A percentile compares a stretch with the other conserved stretches of the same genome.
Conservation (phyloP, 2,888 invertebrate species). For the Gisinianus flammeolus region DNA sequence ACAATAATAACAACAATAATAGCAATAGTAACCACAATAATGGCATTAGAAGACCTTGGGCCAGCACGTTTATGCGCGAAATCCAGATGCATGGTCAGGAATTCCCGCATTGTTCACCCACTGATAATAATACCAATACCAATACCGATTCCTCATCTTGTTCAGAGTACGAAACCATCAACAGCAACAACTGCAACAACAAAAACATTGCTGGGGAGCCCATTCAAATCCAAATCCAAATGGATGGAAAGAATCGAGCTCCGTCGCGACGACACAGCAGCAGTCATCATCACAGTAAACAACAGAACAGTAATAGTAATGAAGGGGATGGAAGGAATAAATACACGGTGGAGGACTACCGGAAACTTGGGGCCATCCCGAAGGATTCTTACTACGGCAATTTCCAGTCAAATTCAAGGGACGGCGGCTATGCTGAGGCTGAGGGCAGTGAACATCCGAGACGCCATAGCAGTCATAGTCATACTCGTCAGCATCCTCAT, state of each 20-base stretch:
- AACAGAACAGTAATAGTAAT: neutral
- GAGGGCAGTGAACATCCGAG: conserved; percentile 22
- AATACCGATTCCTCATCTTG: conserved; percentile 32
- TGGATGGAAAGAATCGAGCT: conserved; percentile 34
- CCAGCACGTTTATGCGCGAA: too few species aligned
- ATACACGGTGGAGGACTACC: conserved; percentile 50
- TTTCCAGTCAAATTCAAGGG: conserved; percentile 16
- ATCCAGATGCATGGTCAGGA: conserved; percentile 22
- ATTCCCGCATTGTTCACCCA: conserved; percentile 21
- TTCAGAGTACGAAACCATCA: conserved; percentile 28
- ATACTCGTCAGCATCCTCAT: neutral
- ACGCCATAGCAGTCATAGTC: conserved; percentile 37
- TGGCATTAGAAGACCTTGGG: neutral
- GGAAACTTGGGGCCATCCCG: conserved; percentile 54
- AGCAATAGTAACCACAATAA: neutral
- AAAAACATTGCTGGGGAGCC: too few species aligned
- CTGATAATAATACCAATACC: conserved; percentile 25
- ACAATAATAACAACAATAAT: neutral
- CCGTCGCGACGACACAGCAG: conserved; percentile 30
- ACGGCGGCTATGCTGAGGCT: conserved; percentile 22
- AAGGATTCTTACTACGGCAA: conserved; percentile 44
- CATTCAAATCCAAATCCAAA: neutral
- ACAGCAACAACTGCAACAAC: neutral
- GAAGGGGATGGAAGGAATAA: conserved; percentile 14
- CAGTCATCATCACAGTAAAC: conserved; percentile 15